Evolutionary conservation across 2,888 invertebrate species (phyloP), one percentile per base, ranked within the genome.

Genomic region (Rotaria macrura): DNA sequence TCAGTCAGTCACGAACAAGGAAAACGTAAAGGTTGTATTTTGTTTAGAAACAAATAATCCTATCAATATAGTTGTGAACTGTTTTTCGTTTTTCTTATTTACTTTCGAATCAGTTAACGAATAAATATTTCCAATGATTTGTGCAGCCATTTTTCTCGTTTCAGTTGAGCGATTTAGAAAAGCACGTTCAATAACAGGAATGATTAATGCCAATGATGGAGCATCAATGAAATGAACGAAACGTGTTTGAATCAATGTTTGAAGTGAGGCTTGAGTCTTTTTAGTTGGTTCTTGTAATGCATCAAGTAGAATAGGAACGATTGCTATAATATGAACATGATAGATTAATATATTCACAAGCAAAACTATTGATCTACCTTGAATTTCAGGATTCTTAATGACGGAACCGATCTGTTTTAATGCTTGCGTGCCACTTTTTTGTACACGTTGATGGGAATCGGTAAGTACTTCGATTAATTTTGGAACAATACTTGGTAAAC

Each of bases 181-280:
- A 20, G 98, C 97, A 88, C 99, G 93, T 91, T 97, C 95, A 49
- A 99, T 96, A 7, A 99, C 97, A 0, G 99, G 99, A 98, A 99
- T 99, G 89, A 99, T 97, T 85, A 99, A 93, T 87, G 99, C 98
- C 40, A 99, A 93, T 0, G 98, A 98, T 0, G 99, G 97, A 5
- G 99, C 96, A 91, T 99, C 99, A 89, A 99, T 97, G 92, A 98
- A 97, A 92, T 99, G 99, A 79, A 99, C 96, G 92, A 99, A 99
- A 91, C 97, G 91, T 40, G 92, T 92, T 87, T 91, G 90, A 54
- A 91, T 88, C 47, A 98, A 92, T 1, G 95, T 96, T 90, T 96
- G 95, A n/a, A 99, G 93, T 89, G 96, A 97, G 0, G 93, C 93
- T 43, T 95, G 95, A 0, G 98, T 99, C 91, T 95, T 96, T 90